phyloP scores from a whole-genome alignment of 2,113 vertebrate species.

The Esox niger region DNA sequence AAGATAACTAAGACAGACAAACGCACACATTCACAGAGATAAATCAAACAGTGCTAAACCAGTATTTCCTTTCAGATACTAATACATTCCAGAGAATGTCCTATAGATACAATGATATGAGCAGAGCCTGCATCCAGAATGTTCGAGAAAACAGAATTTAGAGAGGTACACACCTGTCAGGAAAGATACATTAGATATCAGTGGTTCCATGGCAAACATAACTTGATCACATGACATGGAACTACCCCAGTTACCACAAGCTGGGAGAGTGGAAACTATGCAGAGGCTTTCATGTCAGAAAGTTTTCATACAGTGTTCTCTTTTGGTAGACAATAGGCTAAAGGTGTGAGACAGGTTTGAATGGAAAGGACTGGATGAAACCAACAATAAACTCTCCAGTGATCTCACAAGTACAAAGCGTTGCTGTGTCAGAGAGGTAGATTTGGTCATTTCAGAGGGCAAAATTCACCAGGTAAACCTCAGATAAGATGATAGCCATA shows the following conservation, averaged over 20 bases:
- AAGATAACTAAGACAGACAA: no score
- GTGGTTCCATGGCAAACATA: background rate
- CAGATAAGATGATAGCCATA: background rate
- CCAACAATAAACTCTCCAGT: background rate
- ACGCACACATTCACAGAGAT: no score
- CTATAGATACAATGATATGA: no score
- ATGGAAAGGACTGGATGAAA: background rate
- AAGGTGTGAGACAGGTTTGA: background rate
- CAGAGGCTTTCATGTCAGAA: background rate
- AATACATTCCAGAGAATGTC: no score
- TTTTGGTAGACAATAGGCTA: background rate
- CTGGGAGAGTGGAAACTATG: conserved; percentile 3
- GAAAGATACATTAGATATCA: background rate
- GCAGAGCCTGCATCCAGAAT: background rate
- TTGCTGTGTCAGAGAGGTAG: background rate
- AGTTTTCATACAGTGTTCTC: background rate
- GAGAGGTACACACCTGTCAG: conserved; percentile 1
- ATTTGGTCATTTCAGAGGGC: background rate
- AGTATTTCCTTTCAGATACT: no score
- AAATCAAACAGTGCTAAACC: no score
- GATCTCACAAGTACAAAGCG: background rate
- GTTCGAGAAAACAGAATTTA: background rate
- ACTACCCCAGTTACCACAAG: background rate
- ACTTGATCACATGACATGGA: background rate
- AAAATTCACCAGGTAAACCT: background rate